Base-by-base conservation (phyloP, 2,113 vertebrate genomes). In the Athene cunicularia region DNA sequence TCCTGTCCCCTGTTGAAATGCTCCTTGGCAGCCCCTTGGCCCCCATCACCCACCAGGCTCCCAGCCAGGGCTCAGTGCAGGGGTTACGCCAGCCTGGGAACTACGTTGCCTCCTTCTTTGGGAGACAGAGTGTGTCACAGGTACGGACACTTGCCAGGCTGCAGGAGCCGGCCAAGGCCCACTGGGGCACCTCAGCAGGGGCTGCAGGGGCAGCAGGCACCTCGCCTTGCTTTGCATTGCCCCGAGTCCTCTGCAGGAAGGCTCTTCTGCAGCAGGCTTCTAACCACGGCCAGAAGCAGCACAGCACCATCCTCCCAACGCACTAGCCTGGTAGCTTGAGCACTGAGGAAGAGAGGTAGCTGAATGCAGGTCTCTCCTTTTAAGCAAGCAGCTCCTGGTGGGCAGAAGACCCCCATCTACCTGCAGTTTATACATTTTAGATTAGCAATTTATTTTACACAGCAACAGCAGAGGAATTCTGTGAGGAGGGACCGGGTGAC, bases 81-180 rank as follows among this genome's bases (percentile, higher is more conserved):
- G 37, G n/a, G 13, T 43, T 60, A 11, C 23, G 64, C 49, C 86
- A 52, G 9, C 30, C n/a, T 8, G 8, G n/a, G 60, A 63, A 9
- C 53, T 15, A 5, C 0, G 0, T 13, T 3, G 1, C 14, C 30
- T 56, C 15, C 68, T 59, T 28, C 58, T 59, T 80, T 27, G 23
- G 63, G 53, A 56, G 39, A 4, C 58, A 80, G 62, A 28, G 50
- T 27, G 66, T 1, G 4, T 79, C 71, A 47, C 7, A 6, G 0
- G 0, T 28, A 16, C 0, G 0, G 43, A 58, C 28, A 19, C 2
- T 18, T 8, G 12, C 14, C 49, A 43, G 39, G 11, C 4, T 9
- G 5, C 0, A 0, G 47, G 52, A 49, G 28, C 6, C 3, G 59
- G 39, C 62, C 56, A 12, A 13, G 45, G 13, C 33, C 12, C 8